Base-by-base conservation (phyloP, 2,113 vertebrate species). In the Barnardius zonarius region DNA sequence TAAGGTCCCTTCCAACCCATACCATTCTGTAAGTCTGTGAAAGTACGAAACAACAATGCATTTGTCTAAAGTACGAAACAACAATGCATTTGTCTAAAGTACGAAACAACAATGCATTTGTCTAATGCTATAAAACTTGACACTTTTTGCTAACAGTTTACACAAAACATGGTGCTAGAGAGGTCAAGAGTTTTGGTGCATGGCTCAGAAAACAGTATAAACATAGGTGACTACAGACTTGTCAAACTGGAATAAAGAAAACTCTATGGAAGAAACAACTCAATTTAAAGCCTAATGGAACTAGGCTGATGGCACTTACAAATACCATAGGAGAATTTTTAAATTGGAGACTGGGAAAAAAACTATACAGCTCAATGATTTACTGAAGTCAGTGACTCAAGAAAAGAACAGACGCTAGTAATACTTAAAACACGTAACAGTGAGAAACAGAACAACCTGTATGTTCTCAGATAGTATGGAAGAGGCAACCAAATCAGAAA, bases 11-110 rank as follows among this genome's bases (percentile, higher is more conserved):
- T 79, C 39, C 24, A 76, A 76, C 27, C 7, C 6, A 80, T 81
- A 46, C 25, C n/a, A 17, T 23, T 44, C 39, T n/a, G 24, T 9
- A n/a, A 39, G 35, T 72, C 27, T 25, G 8, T 31, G 17, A 48
- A 48, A n/a, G 23, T 37, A 37, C 37, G 27, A 86, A 88, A 52
- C n/a, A 6, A 62, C 33, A 51, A 27, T 0, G 0, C 25, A 19
- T 59, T 83, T 77, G 49, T 41, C 31, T 75, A 5, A 1, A 37
- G n/a, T 37, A 37, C 37, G 31, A 86, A 88, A 52, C n/a, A 6
- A 62, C 33, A 51, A 27, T 0, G 0, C 25, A 19, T 59, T 83
- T 77, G 49, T 41, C 31, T 75, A 5, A 1, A 37, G n/a, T 39
- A n/a, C 9, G n/a, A 86, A 88, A 52, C n/a, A 6, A 62, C 33